phyloP scores from a whole-genome alignment of 2,888 invertebrate species.

The Xanthia togata region DNA sequence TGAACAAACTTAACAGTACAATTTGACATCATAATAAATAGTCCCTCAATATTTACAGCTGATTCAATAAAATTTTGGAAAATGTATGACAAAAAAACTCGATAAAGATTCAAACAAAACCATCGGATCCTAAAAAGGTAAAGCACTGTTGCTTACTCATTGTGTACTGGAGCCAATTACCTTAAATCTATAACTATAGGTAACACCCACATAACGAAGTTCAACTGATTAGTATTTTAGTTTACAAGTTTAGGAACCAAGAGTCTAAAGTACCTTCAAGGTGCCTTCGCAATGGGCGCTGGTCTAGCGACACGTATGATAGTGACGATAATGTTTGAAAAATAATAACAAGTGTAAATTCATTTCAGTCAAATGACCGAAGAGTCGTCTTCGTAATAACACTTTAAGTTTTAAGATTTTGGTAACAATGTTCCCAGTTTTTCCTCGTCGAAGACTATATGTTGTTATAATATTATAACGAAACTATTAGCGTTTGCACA shows the following conservation, averaged over 20 bases:
- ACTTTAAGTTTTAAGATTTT: background rate
- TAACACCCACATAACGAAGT: slow-evolving; percentile 68
- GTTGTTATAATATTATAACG: background rate
- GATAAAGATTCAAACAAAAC: background rate
- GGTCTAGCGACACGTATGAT: background rate
- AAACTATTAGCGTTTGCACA: background rate
- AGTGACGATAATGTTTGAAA: background rate
- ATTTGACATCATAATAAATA: background rate
- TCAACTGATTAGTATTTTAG: slow-evolving; percentile 45
- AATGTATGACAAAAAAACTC: no score
- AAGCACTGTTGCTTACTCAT: slow-evolving; percentile 15
- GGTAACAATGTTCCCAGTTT: background rate
- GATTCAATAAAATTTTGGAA: no score
- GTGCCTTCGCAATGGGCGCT: slow-evolving; percentile 14
- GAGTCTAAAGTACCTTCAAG: slow-evolving; percentile 28
- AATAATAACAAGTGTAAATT: background rate
- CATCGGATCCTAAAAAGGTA: background rate
- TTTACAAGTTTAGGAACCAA: slow-evolving; percentile 60
- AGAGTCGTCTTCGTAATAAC: background rate
- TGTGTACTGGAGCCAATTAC: slow-evolving; percentile 31
- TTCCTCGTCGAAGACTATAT: background rate
- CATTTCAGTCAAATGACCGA: background rate
- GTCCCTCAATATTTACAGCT: background rate
- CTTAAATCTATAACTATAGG: slow-evolving; percentile 67
- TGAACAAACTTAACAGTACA: background rate